Conservation (phyloP, 2,888 invertebrate species). For the Drosophila ezoana region DNA sequence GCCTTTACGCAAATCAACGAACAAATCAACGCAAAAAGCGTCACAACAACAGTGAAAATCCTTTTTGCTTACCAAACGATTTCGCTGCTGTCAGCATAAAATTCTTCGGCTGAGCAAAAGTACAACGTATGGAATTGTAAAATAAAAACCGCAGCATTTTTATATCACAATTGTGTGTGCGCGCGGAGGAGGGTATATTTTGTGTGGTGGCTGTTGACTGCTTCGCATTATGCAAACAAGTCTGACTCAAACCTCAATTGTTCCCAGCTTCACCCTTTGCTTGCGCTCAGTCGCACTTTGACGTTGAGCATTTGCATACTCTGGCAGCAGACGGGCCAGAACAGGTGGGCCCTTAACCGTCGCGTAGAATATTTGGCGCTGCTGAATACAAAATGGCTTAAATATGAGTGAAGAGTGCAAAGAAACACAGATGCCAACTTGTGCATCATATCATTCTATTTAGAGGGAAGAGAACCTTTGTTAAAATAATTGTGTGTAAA, state of each 20-base stretch:
- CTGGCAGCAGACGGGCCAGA: constrained; percentile 9
- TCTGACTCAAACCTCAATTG: constrained; percentile 29
- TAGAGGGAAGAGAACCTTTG: too few relatives aligned
- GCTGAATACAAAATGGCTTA: constrained; percentile 22
- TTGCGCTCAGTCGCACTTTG: constrained; percentile 1
- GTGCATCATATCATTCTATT: background rate
- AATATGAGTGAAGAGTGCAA: constrained; percentile 1
- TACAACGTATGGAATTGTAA: constrained; percentile 66
- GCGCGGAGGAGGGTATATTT: constrained; percentile 1
- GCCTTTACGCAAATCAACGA: constrained; percentile 67
- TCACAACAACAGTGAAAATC: constrained; percentile 59
- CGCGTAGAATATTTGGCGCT: constrained; percentile 9
- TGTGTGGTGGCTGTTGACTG: constrained; percentile 36
- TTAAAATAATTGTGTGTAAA: too few relatives aligned
- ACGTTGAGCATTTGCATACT: constrained; percentile 26
- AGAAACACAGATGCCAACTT: background rate
- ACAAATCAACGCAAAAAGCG: constrained; percentile 69
- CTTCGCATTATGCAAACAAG: constrained; percentile 61
- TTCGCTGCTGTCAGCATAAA: constrained; percentile 75
- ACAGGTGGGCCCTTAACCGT: constrained; percentile 20
- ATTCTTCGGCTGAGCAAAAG: constrained; percentile 41
- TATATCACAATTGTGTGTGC: constrained; percentile 25
- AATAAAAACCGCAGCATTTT: constrained; percentile 72
- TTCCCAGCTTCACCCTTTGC: constrained; percentile 15
- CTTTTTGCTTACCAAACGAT: constrained; percentile 51